Percentiles rank a stretch among this genome's conserved stretches.
Conservation (phyloP, 2,888 invertebrate genomes). For the Eupithecia subfuscata region DNA sequence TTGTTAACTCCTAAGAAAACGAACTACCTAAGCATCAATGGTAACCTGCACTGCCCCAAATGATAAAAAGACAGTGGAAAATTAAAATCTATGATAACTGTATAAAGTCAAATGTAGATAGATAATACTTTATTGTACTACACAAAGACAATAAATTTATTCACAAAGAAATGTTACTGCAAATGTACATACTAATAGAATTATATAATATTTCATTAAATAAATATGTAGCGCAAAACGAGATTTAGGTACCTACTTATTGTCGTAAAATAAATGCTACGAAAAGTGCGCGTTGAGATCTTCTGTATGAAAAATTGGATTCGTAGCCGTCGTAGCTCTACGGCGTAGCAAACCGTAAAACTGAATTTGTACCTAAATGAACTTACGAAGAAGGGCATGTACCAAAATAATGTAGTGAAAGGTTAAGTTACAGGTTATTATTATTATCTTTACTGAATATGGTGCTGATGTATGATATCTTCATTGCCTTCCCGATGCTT, state of each 20-base stretch:
- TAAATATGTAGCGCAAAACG: not conserved
- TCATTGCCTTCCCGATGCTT: not conserved
- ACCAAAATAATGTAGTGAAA: not conserved
- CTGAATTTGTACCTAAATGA: not conserved
- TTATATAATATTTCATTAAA: too few relatives aligned
- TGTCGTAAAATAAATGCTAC: not conserved
- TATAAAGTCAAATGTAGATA: not conserved
- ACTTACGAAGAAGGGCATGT: not conserved
- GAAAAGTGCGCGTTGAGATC: constrained; percentile 22
- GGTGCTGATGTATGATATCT: not conserved
- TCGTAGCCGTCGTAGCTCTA: not conserved
- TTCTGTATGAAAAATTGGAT: constrained; percentile 10
- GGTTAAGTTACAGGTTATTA: not conserved
- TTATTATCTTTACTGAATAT: not conserved
- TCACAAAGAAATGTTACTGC: too few relatives aligned
- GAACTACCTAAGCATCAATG: not conserved
- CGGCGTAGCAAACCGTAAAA: constrained; percentile 2
- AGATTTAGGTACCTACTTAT: not conserved
- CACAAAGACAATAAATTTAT: too few relatives aligned
- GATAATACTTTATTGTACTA: too few relatives aligned
- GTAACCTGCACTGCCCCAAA: not conserved
- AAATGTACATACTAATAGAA: not conserved
- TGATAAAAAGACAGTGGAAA: not conserved
- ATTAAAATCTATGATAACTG: not conserved
- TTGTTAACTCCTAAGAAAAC: not conserved